Percentiles rank a stretch among this genome's conserved stretches.
Conservation (phyloP, 2,888 invertebrate genomes). For the Saturnia japonica region DNA sequence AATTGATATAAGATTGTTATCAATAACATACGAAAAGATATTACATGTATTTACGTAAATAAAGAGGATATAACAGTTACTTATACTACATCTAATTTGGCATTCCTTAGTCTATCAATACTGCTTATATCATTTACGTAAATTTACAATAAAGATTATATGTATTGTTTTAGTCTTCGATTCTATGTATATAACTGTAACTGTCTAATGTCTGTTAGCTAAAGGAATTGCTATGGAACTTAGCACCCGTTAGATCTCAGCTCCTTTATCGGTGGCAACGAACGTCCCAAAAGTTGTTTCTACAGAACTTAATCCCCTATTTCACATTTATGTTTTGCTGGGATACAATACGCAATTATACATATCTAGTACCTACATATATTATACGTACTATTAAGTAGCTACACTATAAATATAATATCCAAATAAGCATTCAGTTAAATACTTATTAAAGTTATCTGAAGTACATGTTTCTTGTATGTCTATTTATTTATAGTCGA, state of each 20-base stretch:
- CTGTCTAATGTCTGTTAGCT: no score
- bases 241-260: no score
- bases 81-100: background rate
- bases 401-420: background rate
- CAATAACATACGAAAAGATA: background rate
- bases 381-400: no score
- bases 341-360: no score
- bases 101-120: background rate
- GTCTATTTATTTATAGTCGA: background rate
- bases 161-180: no score
- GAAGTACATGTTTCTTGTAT: background rate
- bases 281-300: no score
- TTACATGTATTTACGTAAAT: conserved; percentile 4
- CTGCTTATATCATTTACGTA: background rate
- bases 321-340: no score
- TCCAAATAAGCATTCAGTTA: background rate
- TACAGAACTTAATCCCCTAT: no score
- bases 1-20: background rate
- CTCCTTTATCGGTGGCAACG: no score
- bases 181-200: no score
- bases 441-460: background rate
- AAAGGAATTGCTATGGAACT: no score
- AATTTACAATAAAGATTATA: background rate
- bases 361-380: no score
- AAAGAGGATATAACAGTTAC: background rate